Evolutionary conservation across 2,113 vertebrate species (phyloP).

Genomic region (Seriola quinqueradiata): DNA sequence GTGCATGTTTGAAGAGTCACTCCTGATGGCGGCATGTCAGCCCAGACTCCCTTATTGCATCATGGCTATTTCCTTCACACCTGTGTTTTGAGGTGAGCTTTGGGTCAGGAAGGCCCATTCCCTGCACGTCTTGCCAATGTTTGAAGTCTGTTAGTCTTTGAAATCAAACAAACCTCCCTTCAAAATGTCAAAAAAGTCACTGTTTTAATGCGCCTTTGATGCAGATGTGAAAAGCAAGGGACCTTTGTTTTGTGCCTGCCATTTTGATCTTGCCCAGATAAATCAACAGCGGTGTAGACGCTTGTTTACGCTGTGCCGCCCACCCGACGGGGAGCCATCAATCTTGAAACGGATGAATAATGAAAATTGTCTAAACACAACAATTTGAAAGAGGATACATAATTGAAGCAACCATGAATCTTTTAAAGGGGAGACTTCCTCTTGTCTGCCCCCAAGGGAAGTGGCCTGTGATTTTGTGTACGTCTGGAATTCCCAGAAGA

Average conservation of each 20-base stretch:
- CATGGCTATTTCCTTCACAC: constrained; percentile 58
- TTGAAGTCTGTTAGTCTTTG: constrained; percentile 65
- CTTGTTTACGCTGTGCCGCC: constrained; percentile 61
- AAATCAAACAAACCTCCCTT: constrained; percentile 52
- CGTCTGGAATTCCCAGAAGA: constrained; percentile 57
- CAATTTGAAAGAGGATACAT: constrained; percentile 78
- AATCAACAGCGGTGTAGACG: constrained; percentile 60
- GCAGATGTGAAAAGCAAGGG: constrained; percentile 60
- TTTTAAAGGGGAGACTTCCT: constrained; percentile 80
- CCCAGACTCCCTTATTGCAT: constrained; percentile 8
- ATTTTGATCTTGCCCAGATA: constrained; percentile 71
- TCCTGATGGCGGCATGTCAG: neutral
- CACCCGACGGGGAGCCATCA: constrained; percentile 60
- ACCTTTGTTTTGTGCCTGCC: constrained; percentile 65
- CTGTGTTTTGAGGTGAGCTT: constrained; percentile 69
- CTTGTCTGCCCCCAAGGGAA: constrained; percentile 69
- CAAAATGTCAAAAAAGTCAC: constrained; percentile 51
- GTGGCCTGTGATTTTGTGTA: constrained; percentile 70
- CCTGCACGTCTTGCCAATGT: constrained; percentile 41
- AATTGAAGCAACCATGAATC: constrained; percentile 77
- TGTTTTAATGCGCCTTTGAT: constrained; percentile 65
- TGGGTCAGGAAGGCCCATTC: constrained; percentile 47
- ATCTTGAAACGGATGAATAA: constrained; percentile 78
- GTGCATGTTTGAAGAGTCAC: constrained; percentile 26
- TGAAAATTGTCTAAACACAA: constrained; percentile 79